These are phyloP conservation scores for Butorides virescens DNA, from an alignment of 2,113 vertebrate species.

Conservation along the genomic window DNA sequence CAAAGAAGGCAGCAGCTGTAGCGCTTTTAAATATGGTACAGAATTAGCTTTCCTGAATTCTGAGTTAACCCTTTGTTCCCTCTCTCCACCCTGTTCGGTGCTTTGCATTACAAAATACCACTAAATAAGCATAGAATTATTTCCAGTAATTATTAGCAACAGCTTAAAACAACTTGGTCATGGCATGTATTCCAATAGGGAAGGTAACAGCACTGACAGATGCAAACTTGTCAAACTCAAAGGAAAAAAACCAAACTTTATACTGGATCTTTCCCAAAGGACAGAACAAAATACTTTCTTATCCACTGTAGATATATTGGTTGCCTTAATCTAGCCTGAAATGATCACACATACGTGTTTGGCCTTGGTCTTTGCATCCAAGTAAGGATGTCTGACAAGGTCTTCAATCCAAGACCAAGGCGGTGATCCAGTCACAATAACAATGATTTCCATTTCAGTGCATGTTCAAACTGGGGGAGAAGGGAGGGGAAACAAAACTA, in stretches of 20 bases:
- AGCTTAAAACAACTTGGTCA: background rate
- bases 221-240: background rate
- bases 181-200: background rate
- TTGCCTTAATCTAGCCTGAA: background rate
- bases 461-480: background rate
- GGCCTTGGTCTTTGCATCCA: background rate
- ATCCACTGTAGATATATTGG: background rate
- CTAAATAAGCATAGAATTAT: background rate
- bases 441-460: background rate
- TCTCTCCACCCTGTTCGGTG: background rate
- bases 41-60: background rate
- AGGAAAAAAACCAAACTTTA: background rate
- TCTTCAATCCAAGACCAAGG: background rate
- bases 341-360: background rate
- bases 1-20: background rate
- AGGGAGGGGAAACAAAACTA: background rate
- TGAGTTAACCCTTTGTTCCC: background rate
- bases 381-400: background rate
- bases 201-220: background rate
- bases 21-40: background rate
- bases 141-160: background rate
- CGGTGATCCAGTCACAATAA: background rate
- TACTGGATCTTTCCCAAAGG: background rate
- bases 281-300: fast-evolving
- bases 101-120: background rate